Conservation (phyloP, 64 coral and sea anemone genomes). For the Dendrophyllia cribrosa region DNA sequence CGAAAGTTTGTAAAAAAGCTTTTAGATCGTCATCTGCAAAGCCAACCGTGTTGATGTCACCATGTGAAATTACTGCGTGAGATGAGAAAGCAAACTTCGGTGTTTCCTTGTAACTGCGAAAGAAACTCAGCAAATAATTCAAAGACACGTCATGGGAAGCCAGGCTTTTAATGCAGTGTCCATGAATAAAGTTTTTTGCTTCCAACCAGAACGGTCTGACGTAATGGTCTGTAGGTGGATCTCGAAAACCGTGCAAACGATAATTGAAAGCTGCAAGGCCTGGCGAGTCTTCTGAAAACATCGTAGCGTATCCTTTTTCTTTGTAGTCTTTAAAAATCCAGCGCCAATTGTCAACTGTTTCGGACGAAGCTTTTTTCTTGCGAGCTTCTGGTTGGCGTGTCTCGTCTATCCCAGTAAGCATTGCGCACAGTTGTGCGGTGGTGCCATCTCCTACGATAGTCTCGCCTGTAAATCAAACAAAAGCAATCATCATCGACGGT, state of each 20-base stretch:
- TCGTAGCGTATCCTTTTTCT: constrained; percentile 63
- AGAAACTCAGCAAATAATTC: constrained; percentile 53
- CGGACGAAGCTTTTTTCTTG: constrained; percentile 9
- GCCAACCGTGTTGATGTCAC: constrained; percentile 22
- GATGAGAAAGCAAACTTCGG: constrained; percentile 50
- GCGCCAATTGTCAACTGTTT: constrained; percentile 67
- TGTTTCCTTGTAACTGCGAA: constrained; percentile 12
- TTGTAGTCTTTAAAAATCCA: constrained; percentile 78
- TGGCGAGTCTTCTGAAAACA: constrained; percentile 76
- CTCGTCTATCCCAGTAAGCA: constrained; percentile 72
- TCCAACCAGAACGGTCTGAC: constrained; percentile 52
- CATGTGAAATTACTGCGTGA: constrained; percentile 26
- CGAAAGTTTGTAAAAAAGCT: not conserved
- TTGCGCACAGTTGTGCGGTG: constrained; percentile 56
- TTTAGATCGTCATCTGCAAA: constrained; percentile 44
- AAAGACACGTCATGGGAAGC: constrained; percentile 33
- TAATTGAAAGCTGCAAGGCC: constrained; percentile 66
- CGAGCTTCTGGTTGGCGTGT: constrained; percentile 71
- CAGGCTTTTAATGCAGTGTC: not conserved
- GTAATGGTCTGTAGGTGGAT: constrained; percentile 63
- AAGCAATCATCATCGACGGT: too few relatives aligned
- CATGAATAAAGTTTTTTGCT: not conserved
- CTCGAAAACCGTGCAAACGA: constrained; percentile 59
- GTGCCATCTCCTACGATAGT: constrained; percentile 73
- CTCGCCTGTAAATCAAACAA: not conserved